A percentile compares a stretch with the other conserved stretches of the same genome.
Evolutionary conservation across 1,140 invertebrate genomes (phyloP).

Genomic region (Ruditapes philippinarum): DNA sequence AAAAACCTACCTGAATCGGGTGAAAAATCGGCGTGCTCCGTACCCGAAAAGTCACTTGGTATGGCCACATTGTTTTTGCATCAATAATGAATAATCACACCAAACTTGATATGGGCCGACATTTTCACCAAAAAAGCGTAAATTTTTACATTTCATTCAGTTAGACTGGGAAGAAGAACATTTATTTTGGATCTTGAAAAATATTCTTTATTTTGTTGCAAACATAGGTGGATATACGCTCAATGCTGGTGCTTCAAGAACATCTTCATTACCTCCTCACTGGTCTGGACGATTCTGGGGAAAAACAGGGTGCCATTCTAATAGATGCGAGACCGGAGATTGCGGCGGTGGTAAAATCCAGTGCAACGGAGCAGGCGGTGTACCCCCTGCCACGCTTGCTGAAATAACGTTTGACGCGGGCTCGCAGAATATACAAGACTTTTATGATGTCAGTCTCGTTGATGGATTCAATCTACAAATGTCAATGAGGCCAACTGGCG

Average conservation of each 20-base stretch:
- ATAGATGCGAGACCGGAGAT: slow-evolving; percentile 85
- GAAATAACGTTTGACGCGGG: slow-evolving; percentile 86
- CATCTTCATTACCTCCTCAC: slow-evolving; percentile 66
- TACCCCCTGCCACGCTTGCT: slow-evolving; percentile 86
- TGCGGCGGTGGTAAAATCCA: slow-evolving; percentile 82
- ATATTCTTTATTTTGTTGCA: too few relatives aligned
- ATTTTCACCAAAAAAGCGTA: too few relatives aligned
- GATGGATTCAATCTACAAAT: slow-evolving; percentile 87
- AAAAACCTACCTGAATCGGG: too few relatives aligned
- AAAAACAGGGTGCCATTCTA: slow-evolving; percentile 84
- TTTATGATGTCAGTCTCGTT: slow-evolving; percentile 87
- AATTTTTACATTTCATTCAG: too few relatives aligned
- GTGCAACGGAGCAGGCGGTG: slow-evolving; percentile 86
- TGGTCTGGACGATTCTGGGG: slow-evolving; percentile 85
- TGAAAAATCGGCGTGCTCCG: too few relatives aligned
- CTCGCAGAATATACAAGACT: slow-evolving; percentile 82
- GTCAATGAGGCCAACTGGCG: slow-evolving; percentile 71
- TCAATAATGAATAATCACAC: too few relatives aligned
- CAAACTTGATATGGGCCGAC: too few relatives aligned
- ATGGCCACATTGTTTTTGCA: too few relatives aligned
- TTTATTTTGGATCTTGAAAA: too few relatives aligned
- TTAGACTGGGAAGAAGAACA: too few relatives aligned
- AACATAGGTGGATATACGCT: slow-evolving; percentile 48
- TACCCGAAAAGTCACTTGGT: too few relatives aligned
- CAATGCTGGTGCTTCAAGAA: background rate